Percentiles rank a stretch among this genome's conserved stretches.
Conservation (phyloP, 2,888 invertebrate species). For the Sphecodes monilicornis region DNA sequence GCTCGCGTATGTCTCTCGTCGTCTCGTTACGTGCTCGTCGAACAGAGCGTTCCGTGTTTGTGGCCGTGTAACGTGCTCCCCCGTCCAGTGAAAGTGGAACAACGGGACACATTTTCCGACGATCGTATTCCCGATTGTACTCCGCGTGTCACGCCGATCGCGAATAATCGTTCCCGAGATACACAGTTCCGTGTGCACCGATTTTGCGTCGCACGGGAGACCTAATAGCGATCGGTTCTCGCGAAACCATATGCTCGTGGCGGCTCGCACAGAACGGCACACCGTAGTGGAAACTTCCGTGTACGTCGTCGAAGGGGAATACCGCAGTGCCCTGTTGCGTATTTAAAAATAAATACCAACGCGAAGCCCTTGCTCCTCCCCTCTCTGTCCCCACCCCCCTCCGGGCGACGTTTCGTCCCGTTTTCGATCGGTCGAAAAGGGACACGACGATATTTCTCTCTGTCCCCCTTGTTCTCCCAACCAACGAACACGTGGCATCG, state of each 20-base stretch:
- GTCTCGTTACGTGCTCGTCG: conserved; percentile 25
- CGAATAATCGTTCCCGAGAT: too few species aligned
- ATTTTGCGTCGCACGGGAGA: conserved; percentile 5
- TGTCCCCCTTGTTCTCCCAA: neutral
- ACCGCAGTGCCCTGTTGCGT: conserved; percentile 24
- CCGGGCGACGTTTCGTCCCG: neutral
- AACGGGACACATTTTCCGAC: conserved; percentile 4
- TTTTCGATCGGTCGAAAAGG: neutral
- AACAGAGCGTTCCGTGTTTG: conserved; percentile 2
- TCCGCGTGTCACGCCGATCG: neutral
- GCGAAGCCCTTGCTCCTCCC: conserved; percentile 38
- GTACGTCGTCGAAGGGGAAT: conserved; percentile 34
- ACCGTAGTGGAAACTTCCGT: conserved; percentile 46
- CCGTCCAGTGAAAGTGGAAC: conserved; percentile 51
- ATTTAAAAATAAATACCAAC: conserved; percentile 63
- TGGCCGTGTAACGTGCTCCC: conserved; percentile 5
- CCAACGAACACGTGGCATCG: conserved; percentile 48
- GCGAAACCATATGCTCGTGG: conserved; percentile 58
- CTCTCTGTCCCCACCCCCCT: neutral
- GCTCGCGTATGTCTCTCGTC: neutral
- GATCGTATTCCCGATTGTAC: neutral
- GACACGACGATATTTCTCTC: neutral
- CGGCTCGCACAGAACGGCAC: conserved; percentile 18
- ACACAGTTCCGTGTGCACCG: conserved; percentile 6
- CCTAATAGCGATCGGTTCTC: neutral